Percentiles rank a stretch among this genome's conserved stretches.
Evolutionary conservation across 2,888 invertebrate species (phyloP).

Genomic region (Xestia sexstrigata): DNA sequence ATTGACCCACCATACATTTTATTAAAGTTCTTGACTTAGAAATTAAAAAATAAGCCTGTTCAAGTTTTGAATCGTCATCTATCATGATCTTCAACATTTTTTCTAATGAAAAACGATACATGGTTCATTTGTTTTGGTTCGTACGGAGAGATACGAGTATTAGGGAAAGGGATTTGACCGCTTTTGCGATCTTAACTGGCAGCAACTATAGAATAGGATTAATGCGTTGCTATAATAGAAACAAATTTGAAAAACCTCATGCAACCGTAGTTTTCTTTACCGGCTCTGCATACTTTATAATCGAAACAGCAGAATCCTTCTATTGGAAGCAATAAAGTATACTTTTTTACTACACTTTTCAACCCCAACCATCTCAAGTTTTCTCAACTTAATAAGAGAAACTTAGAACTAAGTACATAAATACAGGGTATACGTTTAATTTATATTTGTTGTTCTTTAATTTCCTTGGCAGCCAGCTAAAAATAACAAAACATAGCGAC

Average conservation of each 20-base stretch:
- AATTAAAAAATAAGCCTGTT: too few species aligned
- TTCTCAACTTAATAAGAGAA: conserved; percentile 3
- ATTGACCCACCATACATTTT: too few species aligned
- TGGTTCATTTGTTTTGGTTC: too few species aligned
- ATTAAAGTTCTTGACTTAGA: too few species aligned
- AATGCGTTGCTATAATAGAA: neutral
- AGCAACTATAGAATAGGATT: too few species aligned
- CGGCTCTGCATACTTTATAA: neutral
- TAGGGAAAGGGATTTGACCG: too few species aligned
- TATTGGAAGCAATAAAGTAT: neutral
- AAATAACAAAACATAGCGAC: conserved; percentile 1
- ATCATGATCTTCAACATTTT: too few species aligned
- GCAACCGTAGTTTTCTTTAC: neutral
- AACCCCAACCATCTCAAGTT: neutral
- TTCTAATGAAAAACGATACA: too few species aligned
- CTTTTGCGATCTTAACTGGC: too few species aligned
- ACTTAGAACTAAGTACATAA: conserved; percentile 6
- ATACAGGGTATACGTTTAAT: neutral
- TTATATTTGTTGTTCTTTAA: conserved; percentile 4
- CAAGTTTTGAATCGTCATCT: too few species aligned
- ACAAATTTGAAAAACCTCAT: neutral
- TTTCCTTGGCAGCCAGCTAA: conserved; percentile 8
- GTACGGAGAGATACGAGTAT: too few species aligned
- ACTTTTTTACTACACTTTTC: neutral
- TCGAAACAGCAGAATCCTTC: neutral